phyloP scores from a whole-genome alignment of 2,797 vertebrate genomes.

The Orientallactaga sibirica region DNA sequence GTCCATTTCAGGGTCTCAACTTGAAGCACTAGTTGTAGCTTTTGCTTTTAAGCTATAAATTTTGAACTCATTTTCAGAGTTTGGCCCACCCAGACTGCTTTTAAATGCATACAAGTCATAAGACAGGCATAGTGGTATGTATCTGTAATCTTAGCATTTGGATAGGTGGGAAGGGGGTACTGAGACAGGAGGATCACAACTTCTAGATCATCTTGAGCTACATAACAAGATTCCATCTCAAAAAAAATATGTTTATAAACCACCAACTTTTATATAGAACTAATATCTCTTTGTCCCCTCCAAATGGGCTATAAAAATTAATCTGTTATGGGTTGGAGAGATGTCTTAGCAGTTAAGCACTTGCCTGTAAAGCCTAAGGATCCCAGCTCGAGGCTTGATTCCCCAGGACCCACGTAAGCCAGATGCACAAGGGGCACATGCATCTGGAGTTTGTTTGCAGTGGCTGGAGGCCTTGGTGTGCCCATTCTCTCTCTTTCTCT shows the following conservation, averaged over 20 bases:
- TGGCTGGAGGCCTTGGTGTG: no score
- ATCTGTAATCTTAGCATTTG: background rate
- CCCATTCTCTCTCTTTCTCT: no score
- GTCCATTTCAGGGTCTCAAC: background rate
- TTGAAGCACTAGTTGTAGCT: background rate
- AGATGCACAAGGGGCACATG: no score
- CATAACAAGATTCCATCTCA: background rate
- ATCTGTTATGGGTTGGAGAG: background rate
- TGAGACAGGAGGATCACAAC: background rate
- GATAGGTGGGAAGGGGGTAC: background rate
- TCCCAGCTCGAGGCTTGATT: no score
- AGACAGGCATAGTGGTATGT: background rate
- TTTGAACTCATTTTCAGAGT: slow-evolving; percentile 41
- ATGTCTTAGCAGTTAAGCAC: no score
- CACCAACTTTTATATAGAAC: background rate
- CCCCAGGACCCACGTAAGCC: no score
- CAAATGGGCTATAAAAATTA: background rate
- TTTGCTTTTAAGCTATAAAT: slow-evolving; percentile 32
- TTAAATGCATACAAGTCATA: background rate
- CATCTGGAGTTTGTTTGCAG: no score
- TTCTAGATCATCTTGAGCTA: background rate
- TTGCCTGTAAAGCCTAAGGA: no score
- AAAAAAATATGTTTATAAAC: background rate
- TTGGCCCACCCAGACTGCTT: background rate
- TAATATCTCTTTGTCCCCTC: background rate